phyloP scores from a whole-genome alignment of 2,113 vertebrate genomes.

The Platichthys flesus region DNA sequence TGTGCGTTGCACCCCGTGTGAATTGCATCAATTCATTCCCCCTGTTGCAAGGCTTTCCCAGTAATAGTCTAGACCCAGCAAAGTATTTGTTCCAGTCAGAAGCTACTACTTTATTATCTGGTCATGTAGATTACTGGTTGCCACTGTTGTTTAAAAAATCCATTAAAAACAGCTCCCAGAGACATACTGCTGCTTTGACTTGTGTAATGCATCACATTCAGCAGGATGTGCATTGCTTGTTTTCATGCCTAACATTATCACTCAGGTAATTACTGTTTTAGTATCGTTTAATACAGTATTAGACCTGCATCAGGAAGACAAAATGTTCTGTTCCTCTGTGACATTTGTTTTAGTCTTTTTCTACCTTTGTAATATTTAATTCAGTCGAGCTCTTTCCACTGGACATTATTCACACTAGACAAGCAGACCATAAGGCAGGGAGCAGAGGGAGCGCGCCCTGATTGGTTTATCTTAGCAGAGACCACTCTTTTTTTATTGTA shows the following conservation, averaged over 20 bases:
- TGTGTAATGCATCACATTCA: conserved; percentile 64
- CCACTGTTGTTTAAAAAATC: conserved; percentile 48
- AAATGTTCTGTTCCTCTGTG: conserved; percentile 37
- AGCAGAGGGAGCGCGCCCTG: conserved; percentile 42
- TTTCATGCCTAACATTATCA: conserved; percentile 57
- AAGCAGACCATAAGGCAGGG: conserved; percentile 51
- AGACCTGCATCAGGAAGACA: conserved; percentile 47
- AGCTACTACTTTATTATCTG: conserved; percentile 36
- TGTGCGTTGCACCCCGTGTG: conserved; percentile 4
- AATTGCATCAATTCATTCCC: conserved; percentile 12
- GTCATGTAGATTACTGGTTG: conserved; percentile 49
- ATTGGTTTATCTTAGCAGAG: conserved; percentile 72
- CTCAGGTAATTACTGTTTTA: conserved; percentile 67
- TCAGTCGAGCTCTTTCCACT: conserved; percentile 24
- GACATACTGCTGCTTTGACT: conserved; percentile 60
- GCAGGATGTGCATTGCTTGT: conserved; percentile 31
- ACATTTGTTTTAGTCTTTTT: conserved; percentile 27
- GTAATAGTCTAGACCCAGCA: conserved; percentile 39
- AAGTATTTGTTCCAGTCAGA: conserved; percentile 39
- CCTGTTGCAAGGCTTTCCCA: conserved; percentile 12
- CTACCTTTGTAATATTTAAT: conserved; percentile 49
- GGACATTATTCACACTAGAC: conserved; percentile 65
- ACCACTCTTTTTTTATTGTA: conserved; percentile 73
- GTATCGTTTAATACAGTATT: conserved; percentile 50
- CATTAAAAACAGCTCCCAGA: conserved; percentile 65